Conservation (phyloP, 2,797 vertebrate genomes). For the Allobates femoralis region DNA sequence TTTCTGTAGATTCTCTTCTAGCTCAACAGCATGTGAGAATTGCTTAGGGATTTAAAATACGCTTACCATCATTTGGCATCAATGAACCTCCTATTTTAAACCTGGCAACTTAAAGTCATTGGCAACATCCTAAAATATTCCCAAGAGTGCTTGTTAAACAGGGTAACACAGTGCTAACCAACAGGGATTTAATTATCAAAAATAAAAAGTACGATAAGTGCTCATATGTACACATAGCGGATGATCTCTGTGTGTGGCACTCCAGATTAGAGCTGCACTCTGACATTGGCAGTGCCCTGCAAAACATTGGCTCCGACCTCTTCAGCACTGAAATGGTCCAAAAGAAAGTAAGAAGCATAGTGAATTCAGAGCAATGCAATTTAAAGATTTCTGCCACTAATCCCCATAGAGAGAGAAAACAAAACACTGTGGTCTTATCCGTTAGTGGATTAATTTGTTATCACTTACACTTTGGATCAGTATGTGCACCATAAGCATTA, state of each 20-base stretch:
- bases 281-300: conserved; percentile 1
- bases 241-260: conserved; percentile 31
- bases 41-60: conserved; percentile 41
- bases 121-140: conserved; percentile 16
- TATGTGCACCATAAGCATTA: conserved; percentile 61
- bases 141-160: conserved; percentile 53
- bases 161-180: conserved; percentile 29
- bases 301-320: conserved; percentile 34
- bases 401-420: conserved; percentile 48
- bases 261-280: conserved; percentile 14
- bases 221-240: not conserved
- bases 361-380: conserved; percentile 38
- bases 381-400: conserved; percentile 51
- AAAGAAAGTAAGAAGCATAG: conserved; percentile 3
- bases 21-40: conserved; percentile 15
- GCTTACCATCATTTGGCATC: conserved; percentile 32
- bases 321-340: conserved; percentile 25
- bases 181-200: conserved; percentile 57
- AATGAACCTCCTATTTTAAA: conserved; percentile 46
- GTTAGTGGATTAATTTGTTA: conserved; percentile 60
- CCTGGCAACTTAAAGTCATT: conserved; percentile 41
- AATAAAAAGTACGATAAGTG: conserved; percentile 21
- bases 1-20: conserved; percentile 2
- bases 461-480: conserved; percentile 62
- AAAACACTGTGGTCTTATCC: conserved; percentile 54